Base-by-base conservation (phyloP, 1,140 invertebrate species). In the Cotesia chilonis region DNA sequence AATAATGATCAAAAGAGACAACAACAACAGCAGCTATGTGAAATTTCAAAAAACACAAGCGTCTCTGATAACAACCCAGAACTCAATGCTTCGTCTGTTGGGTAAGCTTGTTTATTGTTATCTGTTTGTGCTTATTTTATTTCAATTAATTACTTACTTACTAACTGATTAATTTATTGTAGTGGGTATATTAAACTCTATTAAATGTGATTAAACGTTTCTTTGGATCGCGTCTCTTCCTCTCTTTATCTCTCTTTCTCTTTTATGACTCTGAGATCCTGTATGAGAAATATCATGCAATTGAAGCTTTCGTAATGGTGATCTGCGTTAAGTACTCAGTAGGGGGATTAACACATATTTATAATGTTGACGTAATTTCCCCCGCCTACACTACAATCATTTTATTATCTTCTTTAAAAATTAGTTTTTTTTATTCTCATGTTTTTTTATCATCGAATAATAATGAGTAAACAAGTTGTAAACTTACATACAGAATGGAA, bases 241-340 rank as follows among this genome's bases (percentile, higher is more conserved):
- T 20, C 35, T 71, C 37, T 61, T 35, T 67, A 3, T 68, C 14
- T 69, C 12, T 38, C 51, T 68, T 60, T 65, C 35, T 75, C 74
- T 72, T 52, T 54, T 66, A 69, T 52, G 6, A 59, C 64, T 51
- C 35, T 41, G 60, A 37, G 67, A 59, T 68, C 20, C 51, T 41
- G 41, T 47, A 47, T 47, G 63, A 61, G 75, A 78, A 78, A 81
- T 78, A 83, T 81, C 80, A 79, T 77, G 81, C 80, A 83, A 84
- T 79, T 74, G 77, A 75, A 66, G 71, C 76, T 79, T 77, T 79
- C 75, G 77, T 76, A 79, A 80, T 78, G 74, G 74, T 75, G 66
- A 71, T 35, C 37, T 36, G 35, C 52, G 60, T 67, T 72, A 28
- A 54, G 66, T 68, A 55, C 38, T 54, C 28, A 51, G 66, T 68